phyloP scores from a whole-genome alignment of 2,888 invertebrate genomes.

The Drosophila lutescens region DNA sequence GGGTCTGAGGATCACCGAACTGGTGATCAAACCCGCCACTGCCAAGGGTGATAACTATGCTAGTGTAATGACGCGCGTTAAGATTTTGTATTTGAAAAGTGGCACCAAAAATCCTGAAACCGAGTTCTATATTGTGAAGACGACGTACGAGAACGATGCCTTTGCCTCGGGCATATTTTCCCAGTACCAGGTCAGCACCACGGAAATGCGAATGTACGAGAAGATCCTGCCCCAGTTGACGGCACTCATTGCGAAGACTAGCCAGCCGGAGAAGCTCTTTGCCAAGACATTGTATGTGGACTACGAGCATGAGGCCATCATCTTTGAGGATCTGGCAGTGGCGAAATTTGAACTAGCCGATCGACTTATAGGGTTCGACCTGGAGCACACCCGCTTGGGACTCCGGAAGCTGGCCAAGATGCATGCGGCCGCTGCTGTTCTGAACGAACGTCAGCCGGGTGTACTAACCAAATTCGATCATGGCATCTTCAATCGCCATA shows the following conservation, averaged over 20 bases:
- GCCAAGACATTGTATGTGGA: constrained; percentile 75
- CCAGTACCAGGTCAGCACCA: constrained; percentile 65
- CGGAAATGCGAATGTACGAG: constrained; percentile 81
- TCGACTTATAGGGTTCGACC: constrained; percentile 81
- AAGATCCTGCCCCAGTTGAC: constrained; percentile 71
- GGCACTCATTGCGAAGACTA: constrained; percentile 50
- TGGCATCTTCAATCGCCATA: constrained; percentile 81
- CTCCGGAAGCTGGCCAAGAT: constrained; percentile 85
- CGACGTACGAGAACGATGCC: constrained; percentile 70
- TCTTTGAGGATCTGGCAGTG: constrained; percentile 75
- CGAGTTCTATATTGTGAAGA: constrained; percentile 71
- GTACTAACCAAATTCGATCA: constrained; percentile 68
- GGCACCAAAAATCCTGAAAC: constrained; percentile 36
- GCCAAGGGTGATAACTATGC: constrained; percentile 73
- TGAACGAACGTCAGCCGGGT: constrained; percentile 81
- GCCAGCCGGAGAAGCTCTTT: constrained; percentile 67
- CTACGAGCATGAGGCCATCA: constrained; percentile 69
- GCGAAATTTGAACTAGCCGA: constrained; percentile 66
- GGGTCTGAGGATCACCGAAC: constrained; percentile 51
- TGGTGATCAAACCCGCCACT: constrained; percentile 62
- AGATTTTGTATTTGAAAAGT: constrained; percentile 45
- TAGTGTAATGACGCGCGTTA: constrained; percentile 70
- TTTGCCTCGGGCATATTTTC: constrained; percentile 56
- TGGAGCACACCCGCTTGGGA: constrained; percentile 82
- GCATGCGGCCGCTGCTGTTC: constrained; percentile 85